Base-by-base conservation (phyloP, 2,113 vertebrate genomes). In the Patagioenas fasciata region DNA sequence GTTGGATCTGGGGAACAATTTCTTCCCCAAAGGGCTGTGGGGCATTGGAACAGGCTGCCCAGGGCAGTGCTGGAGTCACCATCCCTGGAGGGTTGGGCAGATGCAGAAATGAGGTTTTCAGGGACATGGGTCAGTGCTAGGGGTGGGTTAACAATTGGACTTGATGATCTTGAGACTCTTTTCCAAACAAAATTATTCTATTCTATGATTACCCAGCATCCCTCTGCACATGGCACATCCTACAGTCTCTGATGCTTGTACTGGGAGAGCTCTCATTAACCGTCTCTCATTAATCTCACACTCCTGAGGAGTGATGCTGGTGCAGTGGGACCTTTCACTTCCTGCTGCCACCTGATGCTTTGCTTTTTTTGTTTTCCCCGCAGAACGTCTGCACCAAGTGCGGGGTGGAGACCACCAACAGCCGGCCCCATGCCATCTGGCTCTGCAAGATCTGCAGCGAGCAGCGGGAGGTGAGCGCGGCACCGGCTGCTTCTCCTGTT, bases 381-480 rank as follows among this genome's bases (percentile, higher is more conserved):
- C 98, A 99, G 99, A 98, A 99, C 1, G 98, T 99, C 92, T 99
- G 99, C 94, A 99, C 98, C 93, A 98, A 99, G 91, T 99, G 99
- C 13, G 99, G 99, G 21, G 98, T 99, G 81, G 96, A 98, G 92
- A 98, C 97, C 69, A 94, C 97, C 96, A 98, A 98, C 97, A 98
- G 97, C 92, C 97, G 98, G 31, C 98, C 97, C 3, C 97, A 98
- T 32, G 91, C 99, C 3, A 83, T 98, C 93, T 99, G 99, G 99
- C 98, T 99, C 48, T 99, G 99, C 97, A 98, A 98, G 95, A 99
- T 99, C 97, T 99, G 99, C 98, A 98, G 97, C 2, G 99, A 99
- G 90, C 98, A 99, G 86, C 97, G 98, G 80, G 99, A 99, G 99
- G 99, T 99, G 92, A 98, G 78, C 7, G 2, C 1, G 25, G 19